Percentiles rank a stretch among this genome's conserved stretches.
phyloP scores from a whole-genome alignment of 2,888 invertebrate species.

The Chalcis sispes region DNA sequence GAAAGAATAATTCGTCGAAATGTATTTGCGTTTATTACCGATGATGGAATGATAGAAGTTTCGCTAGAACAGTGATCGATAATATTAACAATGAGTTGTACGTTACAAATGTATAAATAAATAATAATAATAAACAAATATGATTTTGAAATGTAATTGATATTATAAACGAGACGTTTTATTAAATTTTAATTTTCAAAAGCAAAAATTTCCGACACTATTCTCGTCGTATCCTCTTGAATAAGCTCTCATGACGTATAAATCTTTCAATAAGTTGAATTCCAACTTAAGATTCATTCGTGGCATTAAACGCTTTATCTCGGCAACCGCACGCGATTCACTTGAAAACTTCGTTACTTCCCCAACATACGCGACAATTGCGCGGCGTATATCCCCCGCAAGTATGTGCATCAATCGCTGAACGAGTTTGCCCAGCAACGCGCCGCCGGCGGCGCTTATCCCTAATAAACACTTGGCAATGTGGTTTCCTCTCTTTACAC shows the following conservation, averaged over 20 bases:
- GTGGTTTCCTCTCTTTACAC: neutral
- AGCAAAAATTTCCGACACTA: too few relatives aligned
- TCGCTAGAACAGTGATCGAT: too few relatives aligned
- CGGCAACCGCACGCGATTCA: conserved; percentile 3
- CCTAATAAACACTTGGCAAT: conserved; percentile 33
- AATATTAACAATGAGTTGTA: too few relatives aligned
- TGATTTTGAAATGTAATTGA: neutral
- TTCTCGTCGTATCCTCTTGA: neutral
- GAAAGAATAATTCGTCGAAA: too few relatives aligned
- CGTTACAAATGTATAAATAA: too few relatives aligned
- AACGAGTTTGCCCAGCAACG: neutral
- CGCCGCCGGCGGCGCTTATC: conserved; percentile 9
- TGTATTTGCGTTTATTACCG: too few relatives aligned
- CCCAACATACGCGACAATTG: neutral
- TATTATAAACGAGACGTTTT: too few relatives aligned
- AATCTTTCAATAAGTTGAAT: too few relatives aligned
- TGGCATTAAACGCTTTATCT: conserved; percentile 29
- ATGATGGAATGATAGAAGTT: too few relatives aligned
- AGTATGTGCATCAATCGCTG: conserved; percentile 11
- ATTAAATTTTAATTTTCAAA: too few relatives aligned
- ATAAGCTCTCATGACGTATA: neutral
- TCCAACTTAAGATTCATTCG: conserved; percentile 21
- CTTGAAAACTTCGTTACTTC: conserved; percentile 9
- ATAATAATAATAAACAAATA: too few relatives aligned
- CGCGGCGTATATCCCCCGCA: neutral